Percentiles rank a stretch among this genome's conserved stretches.
Evolutionary conservation across 2,888 invertebrate genomes (phyloP).

Genomic region (Ypsolopha scabrella): DNA sequence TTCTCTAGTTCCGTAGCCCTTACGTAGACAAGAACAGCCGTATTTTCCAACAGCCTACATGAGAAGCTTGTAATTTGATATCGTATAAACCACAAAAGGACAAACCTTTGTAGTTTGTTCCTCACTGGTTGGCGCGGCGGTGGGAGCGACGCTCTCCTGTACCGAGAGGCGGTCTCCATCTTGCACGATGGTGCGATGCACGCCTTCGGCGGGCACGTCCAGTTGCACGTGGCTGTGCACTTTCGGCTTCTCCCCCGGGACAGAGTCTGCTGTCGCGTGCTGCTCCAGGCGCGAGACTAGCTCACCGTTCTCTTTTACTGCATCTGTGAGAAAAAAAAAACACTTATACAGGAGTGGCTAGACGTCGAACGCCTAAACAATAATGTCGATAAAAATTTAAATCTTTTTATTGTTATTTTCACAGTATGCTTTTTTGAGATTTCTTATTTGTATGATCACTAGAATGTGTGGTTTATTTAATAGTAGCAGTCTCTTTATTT

Average conservation of each 20-base stretch:
- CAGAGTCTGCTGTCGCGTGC: conserved; percentile 44
- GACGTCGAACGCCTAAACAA: no score
- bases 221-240: conserved; percentile 64
- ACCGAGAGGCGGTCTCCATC: conserved; percentile 46
- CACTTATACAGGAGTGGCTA: no score
- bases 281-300: conserved; percentile 50
- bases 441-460: no score
- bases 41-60: no score
- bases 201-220: conserved; percentile 67
- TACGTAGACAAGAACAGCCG: no score
- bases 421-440: no score
- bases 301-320: conserved; percentile 50
- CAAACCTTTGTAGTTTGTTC: conserved; percentile 54
- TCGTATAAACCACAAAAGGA: background rate
- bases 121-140: conserved; percentile 29
- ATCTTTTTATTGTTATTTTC: no score
- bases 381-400: no score
- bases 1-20: no score
- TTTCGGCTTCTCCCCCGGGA: conserved; percentile 44
- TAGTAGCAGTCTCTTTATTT: no score
- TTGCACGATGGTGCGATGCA: conserved; percentile 64
- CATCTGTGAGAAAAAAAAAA: conserved; percentile 22
- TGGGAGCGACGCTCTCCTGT: conserved; percentile 31
- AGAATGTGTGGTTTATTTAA: no score
- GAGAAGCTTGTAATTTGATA: background rate